Conservation (phyloP, 2,113 vertebrate genomes). For the Ageneiosus marmoratus region DNA sequence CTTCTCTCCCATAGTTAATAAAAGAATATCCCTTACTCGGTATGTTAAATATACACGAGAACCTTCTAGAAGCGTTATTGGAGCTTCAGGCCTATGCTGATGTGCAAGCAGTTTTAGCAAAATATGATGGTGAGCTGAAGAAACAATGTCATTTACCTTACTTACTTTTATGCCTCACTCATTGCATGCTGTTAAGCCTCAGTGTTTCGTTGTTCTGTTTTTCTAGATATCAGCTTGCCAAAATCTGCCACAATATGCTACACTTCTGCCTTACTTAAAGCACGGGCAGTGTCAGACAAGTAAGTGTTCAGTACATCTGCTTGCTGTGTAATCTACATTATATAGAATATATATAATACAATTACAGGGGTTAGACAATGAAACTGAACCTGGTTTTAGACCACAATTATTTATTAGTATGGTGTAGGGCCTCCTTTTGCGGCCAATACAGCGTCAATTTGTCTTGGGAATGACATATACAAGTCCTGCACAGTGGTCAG, state of each 20-base stretch:
- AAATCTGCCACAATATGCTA: conserved; percentile 99
- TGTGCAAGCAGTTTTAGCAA: conserved; percentile 96
- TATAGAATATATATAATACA: background rate
- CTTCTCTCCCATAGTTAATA: conserved; percentile 83
- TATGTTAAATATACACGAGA: conserved; percentile 99
- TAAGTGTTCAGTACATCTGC: conserved; percentile 65
- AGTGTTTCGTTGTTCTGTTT: conserved; percentile 41
- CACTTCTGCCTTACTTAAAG: conserved; percentile 97
- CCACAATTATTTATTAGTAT: too few relatives aligned
- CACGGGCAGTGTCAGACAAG: conserved; percentile 98
- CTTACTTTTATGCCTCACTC: background rate
- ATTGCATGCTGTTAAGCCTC: background rate
- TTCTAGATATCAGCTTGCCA: conserved; percentile 94
- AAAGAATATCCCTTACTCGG: conserved; percentile 97
- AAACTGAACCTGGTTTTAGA: too few relatives aligned
- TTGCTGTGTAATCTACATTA: background rate
- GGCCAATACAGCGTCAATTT: too few relatives aligned
- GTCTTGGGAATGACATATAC: too few relatives aligned
- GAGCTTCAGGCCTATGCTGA: conserved; percentile 97
- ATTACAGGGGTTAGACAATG: too few relatives aligned
- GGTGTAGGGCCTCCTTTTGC: too few relatives aligned
- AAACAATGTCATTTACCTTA: background rate
- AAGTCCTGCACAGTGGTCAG: too few relatives aligned
- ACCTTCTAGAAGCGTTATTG: conserved; percentile 93
- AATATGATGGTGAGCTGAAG: conserved; percentile 88